Evolutionary conservation across 1,140 invertebrate species (phyloP).

Genomic region (Drepana arcuata): DNA sequence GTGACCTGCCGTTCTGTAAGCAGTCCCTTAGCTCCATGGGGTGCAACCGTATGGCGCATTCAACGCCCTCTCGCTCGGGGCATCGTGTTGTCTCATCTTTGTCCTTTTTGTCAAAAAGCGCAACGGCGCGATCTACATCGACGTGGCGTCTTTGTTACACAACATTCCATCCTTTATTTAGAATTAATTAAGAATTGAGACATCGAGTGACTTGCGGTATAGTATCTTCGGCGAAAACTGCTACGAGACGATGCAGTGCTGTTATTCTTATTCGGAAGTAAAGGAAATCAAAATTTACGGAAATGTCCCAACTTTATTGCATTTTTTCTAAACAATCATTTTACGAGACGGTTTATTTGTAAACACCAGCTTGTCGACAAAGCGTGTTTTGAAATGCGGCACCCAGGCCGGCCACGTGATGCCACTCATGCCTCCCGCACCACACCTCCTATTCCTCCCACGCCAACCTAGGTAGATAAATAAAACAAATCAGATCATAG

Average conservation of each 20-base stretch:
- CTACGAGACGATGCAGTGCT: too few species aligned
- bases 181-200: too few species aligned
- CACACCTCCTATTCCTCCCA: conserved; percentile 1
- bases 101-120: conserved; percentile 18
- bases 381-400: conserved; percentile 35
- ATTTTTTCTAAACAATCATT: conserved; percentile 21
- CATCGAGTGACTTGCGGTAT: too few species aligned
- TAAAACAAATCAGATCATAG: too few species aligned
- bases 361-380: conserved; percentile 36
- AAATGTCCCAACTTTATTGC: conserved; percentile 9
- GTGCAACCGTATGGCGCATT: conserved; percentile 32
- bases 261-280: too few species aligned
- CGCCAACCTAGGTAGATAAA: background rate
- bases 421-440: background rate
- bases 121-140: too few species aligned
- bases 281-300: conserved; percentile 9
- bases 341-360: conserved; percentile 31
- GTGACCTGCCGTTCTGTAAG: conserved; percentile 42
- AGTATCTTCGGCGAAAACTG: too few species aligned
- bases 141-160: too few species aligned
- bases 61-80: conserved; percentile 22
- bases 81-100: conserved; percentile 21
- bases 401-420: conserved; percentile 29
- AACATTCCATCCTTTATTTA: too few species aligned
- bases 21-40: conserved; percentile 49